Base-by-base conservation (phyloP, 2,113 vertebrate genomes). In the Oriolus oriolus region DNA sequence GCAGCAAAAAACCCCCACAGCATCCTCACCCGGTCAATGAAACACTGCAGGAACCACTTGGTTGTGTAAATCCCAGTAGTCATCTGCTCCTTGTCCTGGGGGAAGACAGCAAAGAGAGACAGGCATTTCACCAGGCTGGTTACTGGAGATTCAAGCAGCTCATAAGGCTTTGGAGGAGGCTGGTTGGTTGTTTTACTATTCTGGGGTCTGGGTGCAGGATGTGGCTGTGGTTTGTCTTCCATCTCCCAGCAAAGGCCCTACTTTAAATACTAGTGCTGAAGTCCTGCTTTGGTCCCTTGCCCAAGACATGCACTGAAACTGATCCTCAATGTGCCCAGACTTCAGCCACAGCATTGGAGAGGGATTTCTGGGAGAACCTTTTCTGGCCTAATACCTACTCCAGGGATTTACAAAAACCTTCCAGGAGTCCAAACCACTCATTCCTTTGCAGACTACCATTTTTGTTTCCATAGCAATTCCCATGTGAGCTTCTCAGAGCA, bases 41-140 rank as follows among this genome's bases (percentile, higher is more conserved):
- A 99, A 90, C 99, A 99, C 95, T 99, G 99, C 57, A 99, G 97
- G 93, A 99, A 99, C 99, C 99, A 99, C 96, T 99, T 99, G 91
- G 99, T 99, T n/a, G 99, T 99, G 91, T 99, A 99, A 96, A 99
- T 98, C 83, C 99, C 99, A 0, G 98, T 98, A 31, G 98, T 98
- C 99, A 99, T 99, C 98, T 99, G 99, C 93, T 99, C 99, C 94
- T 98, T 99, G 92, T 99, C 99, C 99, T 99, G 93, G 24, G 21
- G 39, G 20, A 41, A 92, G 84, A 93, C 4, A 93, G 17, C 30
- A 88, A 52, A 84, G 35, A 76, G 37, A 88, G 50, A 88, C 4
- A 44, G 7, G 42, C 1, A 6, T 71, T 81, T 89, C 78, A 95
- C 16, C 65, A 60, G 37, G 37, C 42, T 45, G 77, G 27, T 57